Conservation (phyloP, 1,140 invertebrate species). For the Rhyacophila brunnea region DNA sequence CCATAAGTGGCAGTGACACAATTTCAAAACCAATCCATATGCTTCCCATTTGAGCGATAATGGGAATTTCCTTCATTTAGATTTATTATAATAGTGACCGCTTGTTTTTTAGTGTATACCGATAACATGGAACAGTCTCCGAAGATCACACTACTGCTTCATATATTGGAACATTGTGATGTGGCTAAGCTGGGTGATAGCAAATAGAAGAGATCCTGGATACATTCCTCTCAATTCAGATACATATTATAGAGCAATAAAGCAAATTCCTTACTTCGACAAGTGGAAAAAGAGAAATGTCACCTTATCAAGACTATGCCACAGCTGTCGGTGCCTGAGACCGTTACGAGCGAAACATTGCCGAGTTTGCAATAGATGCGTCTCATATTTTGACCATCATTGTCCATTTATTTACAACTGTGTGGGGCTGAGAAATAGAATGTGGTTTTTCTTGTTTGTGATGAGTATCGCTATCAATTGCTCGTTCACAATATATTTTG, state of each 20-base stretch:
- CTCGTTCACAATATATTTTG: conserved; percentile 83
- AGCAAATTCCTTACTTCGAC: conserved; percentile 85
- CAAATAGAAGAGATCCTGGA: conserved; percentile 84
- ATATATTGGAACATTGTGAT: conserved; percentile 87
- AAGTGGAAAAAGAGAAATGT: conserved; percentile 85
- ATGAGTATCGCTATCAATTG: conserved; percentile 83
- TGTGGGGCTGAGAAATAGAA: conserved; percentile 79
- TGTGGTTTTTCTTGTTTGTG: conserved; percentile 90
- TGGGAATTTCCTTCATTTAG: too few species aligned
- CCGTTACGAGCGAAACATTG: conserved; percentile 90
- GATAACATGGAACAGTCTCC: conserved; percentile 84
- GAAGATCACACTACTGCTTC: conserved; percentile 84
- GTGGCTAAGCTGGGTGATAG: conserved; percentile 90
- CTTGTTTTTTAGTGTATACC: conserved; percentile 76
- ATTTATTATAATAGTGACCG: too few species aligned
- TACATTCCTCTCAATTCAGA: conserved; percentile 86
- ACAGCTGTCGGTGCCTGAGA: conserved; percentile 84
- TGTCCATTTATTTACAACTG: conserved; percentile 95
- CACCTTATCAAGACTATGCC: conserved; percentile 83
- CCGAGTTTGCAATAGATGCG: conserved; percentile 86
- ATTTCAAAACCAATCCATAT: too few species aligned
- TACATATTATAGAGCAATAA: conserved; percentile 84
- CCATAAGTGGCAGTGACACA: too few species aligned
- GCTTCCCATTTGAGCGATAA: too few species aligned
- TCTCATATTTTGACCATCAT: conserved; percentile 91